Conservation (phyloP, 2,888 invertebrate genomes). For the Cosmia trapezina region DNA sequence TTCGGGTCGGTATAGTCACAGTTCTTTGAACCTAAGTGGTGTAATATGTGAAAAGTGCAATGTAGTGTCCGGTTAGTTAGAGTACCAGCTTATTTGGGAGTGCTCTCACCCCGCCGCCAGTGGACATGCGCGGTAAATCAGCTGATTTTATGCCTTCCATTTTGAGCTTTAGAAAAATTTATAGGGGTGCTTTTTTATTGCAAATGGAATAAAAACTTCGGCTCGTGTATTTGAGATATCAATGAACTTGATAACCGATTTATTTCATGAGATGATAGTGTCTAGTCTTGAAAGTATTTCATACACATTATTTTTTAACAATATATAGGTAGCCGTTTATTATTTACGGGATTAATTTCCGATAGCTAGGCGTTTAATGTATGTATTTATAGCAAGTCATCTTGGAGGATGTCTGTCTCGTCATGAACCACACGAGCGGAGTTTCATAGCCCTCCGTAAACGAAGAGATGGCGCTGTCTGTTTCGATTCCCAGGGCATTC, state of each 20-base stretch:
- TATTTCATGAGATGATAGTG: neutral
- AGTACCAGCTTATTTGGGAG: constrained; percentile 53
- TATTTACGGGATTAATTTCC: neutral
- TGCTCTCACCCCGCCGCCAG: constrained; percentile 40
- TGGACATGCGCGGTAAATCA: constrained; percentile 64
- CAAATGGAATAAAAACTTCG: constrained; percentile 17
- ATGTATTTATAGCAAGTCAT: constrained; percentile 20
- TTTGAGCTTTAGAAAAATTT: constrained; percentile 44
- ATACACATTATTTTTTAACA: neutral
- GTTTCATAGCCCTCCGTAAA: constrained; percentile 15
- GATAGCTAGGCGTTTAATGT: constrained; percentile 3
- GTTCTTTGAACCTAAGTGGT: constrained; percentile 49
- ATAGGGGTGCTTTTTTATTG: constrained; percentile 36
- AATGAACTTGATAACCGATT: constrained; percentile 9
- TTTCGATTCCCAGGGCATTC: constrained; percentile 41
- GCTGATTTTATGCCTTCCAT: constrained; percentile 50
- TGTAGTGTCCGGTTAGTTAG: constrained; percentile 41
- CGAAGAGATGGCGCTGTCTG: constrained; percentile 52
- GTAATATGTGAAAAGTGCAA: constrained; percentile 60
- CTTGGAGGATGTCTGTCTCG: constrained; percentile 30
- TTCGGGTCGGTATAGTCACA: constrained; percentile 21
- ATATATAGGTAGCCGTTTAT: neutral
- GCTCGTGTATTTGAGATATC: constrained; percentile 3
- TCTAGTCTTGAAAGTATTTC: constrained; percentile 1
- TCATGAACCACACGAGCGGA: constrained; percentile 17